Percentiles rank a stretch among this genome's conserved stretches.
Evolutionary conservation across 1,140 invertebrate genomes (phyloP).

Genomic region (Drosophila bifasciata): DNA sequence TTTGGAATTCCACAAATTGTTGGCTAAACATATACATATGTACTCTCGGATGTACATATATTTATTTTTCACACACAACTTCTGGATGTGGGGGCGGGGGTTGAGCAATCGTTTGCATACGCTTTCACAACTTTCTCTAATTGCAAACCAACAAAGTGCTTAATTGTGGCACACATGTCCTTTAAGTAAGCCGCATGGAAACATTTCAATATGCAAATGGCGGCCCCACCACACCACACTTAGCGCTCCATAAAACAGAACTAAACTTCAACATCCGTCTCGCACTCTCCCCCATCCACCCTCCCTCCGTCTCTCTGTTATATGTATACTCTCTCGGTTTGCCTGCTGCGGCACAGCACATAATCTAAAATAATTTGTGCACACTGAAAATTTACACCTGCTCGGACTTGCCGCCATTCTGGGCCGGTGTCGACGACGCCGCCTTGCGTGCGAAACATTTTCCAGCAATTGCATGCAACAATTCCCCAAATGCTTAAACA

Average conservation of each 20-base stretch:
- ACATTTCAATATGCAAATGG: conserved; percentile 60
- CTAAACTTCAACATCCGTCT: conserved; percentile 75
- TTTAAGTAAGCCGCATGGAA: conserved; percentile 48
- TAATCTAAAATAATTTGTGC: conserved; percentile 82
- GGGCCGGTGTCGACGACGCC: conserved; percentile 32
- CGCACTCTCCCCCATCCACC: not conserved
- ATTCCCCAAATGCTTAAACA: conserved; percentile 74
- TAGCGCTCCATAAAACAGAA: conserved; percentile 67
- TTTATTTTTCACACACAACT: not conserved
- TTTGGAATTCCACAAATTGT: not conserved
- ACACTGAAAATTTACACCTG: conserved; percentile 76
- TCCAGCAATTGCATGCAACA: conserved; percentile 80
- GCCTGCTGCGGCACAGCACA: conserved; percentile 34
- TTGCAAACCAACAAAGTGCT: conserved; percentile 53
- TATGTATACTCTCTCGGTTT: too few species aligned
- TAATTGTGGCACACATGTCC: conserved; percentile 65
- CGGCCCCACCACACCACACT: conserved; percentile 29
- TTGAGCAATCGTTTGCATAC: not conserved
- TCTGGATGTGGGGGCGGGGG: conserved; percentile 8
- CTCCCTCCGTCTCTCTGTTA: too few species aligned
- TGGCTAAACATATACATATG: not conserved
- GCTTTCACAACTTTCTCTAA: conserved; percentile 17
- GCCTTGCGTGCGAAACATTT: conserved; percentile 77
- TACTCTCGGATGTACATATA: not conserved
- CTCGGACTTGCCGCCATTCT: conserved; percentile 28